Evolutionary conservation across 2,888 invertebrate genomes (phyloP).

Genomic region (Lamellibrachia satsuma): DNA sequence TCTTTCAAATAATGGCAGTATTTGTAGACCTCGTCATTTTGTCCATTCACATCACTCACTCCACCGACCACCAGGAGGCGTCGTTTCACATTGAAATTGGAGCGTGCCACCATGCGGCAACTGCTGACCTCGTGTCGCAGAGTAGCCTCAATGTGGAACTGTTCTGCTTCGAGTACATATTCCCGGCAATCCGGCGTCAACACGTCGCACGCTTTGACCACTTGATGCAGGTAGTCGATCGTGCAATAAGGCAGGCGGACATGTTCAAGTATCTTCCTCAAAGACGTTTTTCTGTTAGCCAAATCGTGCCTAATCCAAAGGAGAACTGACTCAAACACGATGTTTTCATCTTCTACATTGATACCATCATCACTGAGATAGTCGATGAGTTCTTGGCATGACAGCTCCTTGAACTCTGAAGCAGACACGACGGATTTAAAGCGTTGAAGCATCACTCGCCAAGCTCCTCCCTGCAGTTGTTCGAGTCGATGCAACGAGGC

Average conservation of each 20-base stretch:
- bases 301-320: conserved; percentile 32
- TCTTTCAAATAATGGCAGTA: conserved; percentile 23
- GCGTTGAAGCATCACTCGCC: neutral
- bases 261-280: conserved; percentile 25
- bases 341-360: too few species aligned
- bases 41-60: too few species aligned
- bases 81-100: too few species aligned
- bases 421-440: too few species aligned
- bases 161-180: conserved; percentile 30
- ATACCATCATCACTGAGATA: too few species aligned
- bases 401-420: too few species aligned
- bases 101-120: too few species aligned
- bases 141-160: conserved; percentile 27
- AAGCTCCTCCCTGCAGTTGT: too few species aligned
- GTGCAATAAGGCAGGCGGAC: conserved; percentile 35
- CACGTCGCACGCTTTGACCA: conserved; percentile 20
- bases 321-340: conserved; percentile 26
- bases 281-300: conserved; percentile 14
- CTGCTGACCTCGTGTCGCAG: too few species aligned
- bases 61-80: conserved; percentile 19
- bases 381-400: too few species aligned
- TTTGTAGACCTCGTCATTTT: too few species aligned
- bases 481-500: conserved; percentile 19
- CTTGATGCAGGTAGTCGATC: conserved; percentile 34
- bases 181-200: conserved; percentile 21